Conservation (phyloP, 2,888 invertebrate genomes). For the Lamellibrachia satsuma region DNA sequence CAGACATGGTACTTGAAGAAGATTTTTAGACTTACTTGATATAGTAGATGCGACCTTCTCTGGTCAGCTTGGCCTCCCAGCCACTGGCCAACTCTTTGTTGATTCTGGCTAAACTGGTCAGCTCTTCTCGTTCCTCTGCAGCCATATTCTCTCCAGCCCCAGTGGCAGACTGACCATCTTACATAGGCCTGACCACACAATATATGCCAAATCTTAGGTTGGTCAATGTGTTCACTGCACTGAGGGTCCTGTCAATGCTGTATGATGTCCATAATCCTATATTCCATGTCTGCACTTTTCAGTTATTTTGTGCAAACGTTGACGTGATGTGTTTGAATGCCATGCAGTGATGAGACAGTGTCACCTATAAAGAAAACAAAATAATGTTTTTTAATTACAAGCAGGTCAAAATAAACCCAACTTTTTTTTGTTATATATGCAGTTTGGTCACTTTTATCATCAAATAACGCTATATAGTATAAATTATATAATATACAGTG, state of each 20-base stretch:
- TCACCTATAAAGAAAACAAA: background rate
- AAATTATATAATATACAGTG: no score
- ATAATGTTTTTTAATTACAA: background rate
- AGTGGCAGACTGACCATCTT: background rate
- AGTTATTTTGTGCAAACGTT: background rate
- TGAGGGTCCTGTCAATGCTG: background rate
- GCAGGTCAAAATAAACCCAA: background rate
- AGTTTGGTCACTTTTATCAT: no score
- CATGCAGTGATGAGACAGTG: background rate
- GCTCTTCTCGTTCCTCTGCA: background rate
- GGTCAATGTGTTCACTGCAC: background rate
- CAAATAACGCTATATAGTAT: no score
- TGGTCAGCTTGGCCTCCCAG: background rate
- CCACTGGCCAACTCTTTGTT: background rate
- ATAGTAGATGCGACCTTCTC: background rate
- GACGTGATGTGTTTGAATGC: background rate
- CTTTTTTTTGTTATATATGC: no score
- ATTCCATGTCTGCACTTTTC: background rate
- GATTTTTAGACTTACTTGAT: background rate
- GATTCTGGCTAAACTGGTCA: background rate
- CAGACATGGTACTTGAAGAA: background rate
- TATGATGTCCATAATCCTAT: background rate
- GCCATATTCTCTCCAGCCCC: background rate
- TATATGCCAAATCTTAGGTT: background rate
- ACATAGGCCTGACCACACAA: conserved; percentile 13